Conservation (phyloP, 2,797 vertebrate genomes). For the Coendou prehensilis region DNA sequence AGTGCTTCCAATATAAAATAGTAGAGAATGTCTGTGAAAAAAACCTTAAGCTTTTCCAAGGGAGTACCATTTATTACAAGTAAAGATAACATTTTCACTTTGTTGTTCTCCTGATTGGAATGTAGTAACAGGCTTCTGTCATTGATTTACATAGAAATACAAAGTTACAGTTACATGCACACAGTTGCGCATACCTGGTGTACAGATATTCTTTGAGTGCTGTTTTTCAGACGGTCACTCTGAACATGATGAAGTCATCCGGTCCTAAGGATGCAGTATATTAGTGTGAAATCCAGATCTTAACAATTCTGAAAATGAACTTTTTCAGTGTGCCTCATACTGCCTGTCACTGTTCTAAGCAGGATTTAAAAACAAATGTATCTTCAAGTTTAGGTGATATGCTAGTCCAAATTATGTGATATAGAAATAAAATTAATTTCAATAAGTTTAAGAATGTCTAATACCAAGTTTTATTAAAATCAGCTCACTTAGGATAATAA, state of each 20-base stretch:
- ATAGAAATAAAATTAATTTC: background rate
- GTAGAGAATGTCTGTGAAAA: background rate
- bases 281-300: background rate
- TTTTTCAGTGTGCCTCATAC: background rate
- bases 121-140: background rate
- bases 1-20: background rate
- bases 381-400: background rate
- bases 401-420: background rate
- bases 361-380: background rate
- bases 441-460: background rate
- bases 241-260: background rate
- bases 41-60: background rate
- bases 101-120: background rate
- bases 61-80: background rate
- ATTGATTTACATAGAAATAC: background rate
- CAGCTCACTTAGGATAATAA: background rate
- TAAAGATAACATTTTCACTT: background rate
- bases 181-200: background rate
- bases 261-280: background rate
- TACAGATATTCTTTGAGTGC: background rate
- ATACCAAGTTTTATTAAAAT: slow-evolving; percentile 3
- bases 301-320: background rate
- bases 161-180: too few species aligned
- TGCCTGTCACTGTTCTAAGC: background rate
- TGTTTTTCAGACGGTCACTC: background rate